These are phyloP conservation scores for Melipona quadrifasciata DNA, from an alignment of 1,140 invertebrate species.

Conservation along the genomic window DNA sequence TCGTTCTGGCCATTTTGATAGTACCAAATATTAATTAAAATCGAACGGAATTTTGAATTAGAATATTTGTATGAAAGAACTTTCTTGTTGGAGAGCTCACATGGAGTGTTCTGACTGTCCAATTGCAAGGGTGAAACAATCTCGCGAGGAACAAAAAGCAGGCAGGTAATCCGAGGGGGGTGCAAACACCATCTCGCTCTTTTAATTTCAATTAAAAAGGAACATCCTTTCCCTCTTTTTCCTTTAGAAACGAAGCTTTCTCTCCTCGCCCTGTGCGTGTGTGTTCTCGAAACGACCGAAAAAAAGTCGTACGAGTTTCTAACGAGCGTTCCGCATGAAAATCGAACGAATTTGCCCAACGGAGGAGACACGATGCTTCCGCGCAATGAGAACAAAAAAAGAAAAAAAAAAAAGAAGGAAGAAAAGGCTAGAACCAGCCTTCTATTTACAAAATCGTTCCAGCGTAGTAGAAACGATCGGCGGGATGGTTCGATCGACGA, in stretches of 20 bases:
- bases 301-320: neutral
- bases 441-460: slow-evolving; percentile 42
- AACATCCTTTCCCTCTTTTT: neutral
- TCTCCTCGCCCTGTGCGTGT: too few relatives aligned
- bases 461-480: slow-evolving; percentile 34
- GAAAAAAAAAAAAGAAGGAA: neutral
- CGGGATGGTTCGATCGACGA: slow-evolving; percentile 3
- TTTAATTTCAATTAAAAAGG: neutral
- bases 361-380: neutral
- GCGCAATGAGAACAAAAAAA: neutral
- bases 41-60: too few relatives aligned
- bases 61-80: too few relatives aligned
- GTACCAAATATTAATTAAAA: too few relatives aligned
- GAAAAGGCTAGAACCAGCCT: neutral
- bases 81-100: too few relatives aligned
- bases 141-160: too few relatives aligned
- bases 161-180: neutral
- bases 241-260: neutral
- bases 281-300: neutral
- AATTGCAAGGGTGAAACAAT: too few relatives aligned
- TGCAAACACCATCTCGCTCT: too few relatives aligned
- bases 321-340: neutral
- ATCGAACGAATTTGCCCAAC: slow-evolving; percentile 25
- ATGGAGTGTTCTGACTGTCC: too few relatives aligned
- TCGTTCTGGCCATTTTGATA: too few relatives aligned